phyloP scores from a whole-genome alignment of 2,113 vertebrate genomes.

The Perca fluviatilis region DNA sequence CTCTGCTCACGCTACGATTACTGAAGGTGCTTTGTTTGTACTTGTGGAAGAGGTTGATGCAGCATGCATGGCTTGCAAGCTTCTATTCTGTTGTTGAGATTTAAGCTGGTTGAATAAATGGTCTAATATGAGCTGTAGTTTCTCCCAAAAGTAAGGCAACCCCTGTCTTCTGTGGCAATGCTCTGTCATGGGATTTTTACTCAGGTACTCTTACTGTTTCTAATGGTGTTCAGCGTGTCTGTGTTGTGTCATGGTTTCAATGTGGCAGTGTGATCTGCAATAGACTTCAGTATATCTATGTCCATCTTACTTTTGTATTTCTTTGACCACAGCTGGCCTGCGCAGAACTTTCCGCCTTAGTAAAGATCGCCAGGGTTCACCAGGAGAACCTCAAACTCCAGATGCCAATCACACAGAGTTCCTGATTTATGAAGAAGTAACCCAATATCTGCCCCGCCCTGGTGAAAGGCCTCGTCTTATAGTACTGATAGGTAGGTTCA shows the following conservation, averaged over 20 bases:
- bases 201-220: conserved; percentile 81
- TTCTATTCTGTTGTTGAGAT: conserved; percentile 34
- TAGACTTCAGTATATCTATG: background rate
- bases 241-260: conserved; percentile 36
- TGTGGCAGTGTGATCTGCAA: background rate
- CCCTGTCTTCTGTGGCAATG: conserved; percentile 83
- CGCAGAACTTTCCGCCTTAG: conserved; percentile 91
- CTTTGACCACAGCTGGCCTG: conserved; percentile 86
- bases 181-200: conserved; percentile 87
- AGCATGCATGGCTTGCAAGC: conserved; percentile 72
- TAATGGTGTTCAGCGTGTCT: conserved; percentile 51
- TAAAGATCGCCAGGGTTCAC: conserved; percentile 84
- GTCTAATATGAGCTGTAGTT: conserved; percentile 85
- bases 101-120: conserved; percentile 56
- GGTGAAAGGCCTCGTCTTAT: conserved; percentile 91
- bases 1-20: conserved; percentile 13
- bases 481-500: conserved; percentile 90
- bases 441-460: conserved; percentile 87
- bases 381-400: conserved; percentile 78
- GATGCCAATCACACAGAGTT: conserved; percentile 81
- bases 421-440: conserved; percentile 93
- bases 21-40: conserved; percentile 21
- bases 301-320: background rate
- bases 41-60: conserved; percentile 15
- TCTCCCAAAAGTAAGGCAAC: conserved; percentile 83